Percentiles rank a stretch among this genome's conserved stretches.
These are phyloP conservation scores for Spheniscus humboldti DNA, from an alignment of 2,797 vertebrate genomes.

Conservation along the genomic window DNA sequence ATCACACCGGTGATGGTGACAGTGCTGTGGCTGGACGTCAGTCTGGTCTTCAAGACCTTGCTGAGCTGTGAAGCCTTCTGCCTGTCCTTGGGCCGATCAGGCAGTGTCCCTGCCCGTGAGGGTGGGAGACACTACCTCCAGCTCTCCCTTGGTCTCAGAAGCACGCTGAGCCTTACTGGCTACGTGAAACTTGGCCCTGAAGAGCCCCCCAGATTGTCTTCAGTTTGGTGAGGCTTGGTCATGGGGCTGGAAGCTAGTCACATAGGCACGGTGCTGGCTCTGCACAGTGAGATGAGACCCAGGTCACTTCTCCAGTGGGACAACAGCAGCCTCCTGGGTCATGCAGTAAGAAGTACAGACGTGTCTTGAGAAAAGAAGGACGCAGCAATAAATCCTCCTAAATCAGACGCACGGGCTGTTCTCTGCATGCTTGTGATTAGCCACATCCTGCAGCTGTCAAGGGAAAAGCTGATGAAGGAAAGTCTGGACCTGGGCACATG, in stretches of 20 bases:
- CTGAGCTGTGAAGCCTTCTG: not conserved
- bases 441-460: not conserved
- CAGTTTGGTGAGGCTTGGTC: too few species aligned
- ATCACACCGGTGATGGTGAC: not conserved
- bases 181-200: too few species aligned
- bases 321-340: not conserved
- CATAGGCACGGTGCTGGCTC: not conserved
- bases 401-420: not conserved
- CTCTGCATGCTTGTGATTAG: not conserved
- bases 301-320: not conserved
- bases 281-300: not conserved
- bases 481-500: not conserved
- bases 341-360: not conserved
- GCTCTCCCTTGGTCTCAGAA: not conserved
- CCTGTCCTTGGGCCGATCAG: not conserved
- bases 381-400: not conserved
- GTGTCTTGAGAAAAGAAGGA: not conserved
- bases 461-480: not conserved
- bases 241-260: not conserved
- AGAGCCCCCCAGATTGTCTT: not conserved
- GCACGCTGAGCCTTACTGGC: not conserved
- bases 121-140: rapidly evolving
- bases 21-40: too few species aligned
- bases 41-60: not conserved
- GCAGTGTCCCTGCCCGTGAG: not conserved